phyloP scores from a whole-genome alignment of 2,797 vertebrate genomes.

The Crax fasciolata region DNA sequence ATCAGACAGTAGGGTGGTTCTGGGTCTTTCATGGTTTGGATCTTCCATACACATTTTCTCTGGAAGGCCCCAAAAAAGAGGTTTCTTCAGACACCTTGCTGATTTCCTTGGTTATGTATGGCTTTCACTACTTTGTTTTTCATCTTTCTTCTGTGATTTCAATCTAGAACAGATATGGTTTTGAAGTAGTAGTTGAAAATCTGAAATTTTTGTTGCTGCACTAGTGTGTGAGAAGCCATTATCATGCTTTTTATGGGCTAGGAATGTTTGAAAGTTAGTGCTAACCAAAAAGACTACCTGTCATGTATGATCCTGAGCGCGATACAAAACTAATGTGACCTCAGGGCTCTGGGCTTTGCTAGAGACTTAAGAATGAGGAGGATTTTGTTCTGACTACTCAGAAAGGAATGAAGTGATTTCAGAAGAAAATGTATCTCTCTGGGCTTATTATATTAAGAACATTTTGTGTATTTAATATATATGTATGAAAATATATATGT shows the following conservation, averaged over 20 bases:
- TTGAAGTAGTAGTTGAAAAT: not conserved
- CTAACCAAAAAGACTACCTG: not conserved
- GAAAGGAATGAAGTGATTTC: not conserved
- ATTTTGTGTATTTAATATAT: not conserved
- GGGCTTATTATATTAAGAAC: not conserved
- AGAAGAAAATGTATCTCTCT: not conserved
- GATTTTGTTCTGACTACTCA: not conserved
- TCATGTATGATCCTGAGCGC: not conserved
- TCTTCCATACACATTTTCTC: not conserved
- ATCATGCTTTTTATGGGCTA: not conserved
- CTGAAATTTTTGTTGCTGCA: not conserved
- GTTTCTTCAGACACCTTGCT: accelerated
- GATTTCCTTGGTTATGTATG: not conserved
- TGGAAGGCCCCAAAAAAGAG: not conserved
- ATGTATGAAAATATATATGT: not conserved
- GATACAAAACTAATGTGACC: not conserved
- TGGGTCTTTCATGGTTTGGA: accelerated
- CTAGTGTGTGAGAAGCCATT: not conserved
- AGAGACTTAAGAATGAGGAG: not conserved
- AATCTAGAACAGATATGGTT: not conserved
- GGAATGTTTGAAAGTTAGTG: not conserved
- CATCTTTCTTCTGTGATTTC: not conserved
- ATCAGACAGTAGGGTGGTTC: not conserved
- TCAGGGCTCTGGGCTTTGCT: not conserved
- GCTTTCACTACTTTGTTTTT: not conserved